Base-by-base conservation (phyloP, 2,797 vertebrate genomes). In the Siniperca obscura region DNA sequence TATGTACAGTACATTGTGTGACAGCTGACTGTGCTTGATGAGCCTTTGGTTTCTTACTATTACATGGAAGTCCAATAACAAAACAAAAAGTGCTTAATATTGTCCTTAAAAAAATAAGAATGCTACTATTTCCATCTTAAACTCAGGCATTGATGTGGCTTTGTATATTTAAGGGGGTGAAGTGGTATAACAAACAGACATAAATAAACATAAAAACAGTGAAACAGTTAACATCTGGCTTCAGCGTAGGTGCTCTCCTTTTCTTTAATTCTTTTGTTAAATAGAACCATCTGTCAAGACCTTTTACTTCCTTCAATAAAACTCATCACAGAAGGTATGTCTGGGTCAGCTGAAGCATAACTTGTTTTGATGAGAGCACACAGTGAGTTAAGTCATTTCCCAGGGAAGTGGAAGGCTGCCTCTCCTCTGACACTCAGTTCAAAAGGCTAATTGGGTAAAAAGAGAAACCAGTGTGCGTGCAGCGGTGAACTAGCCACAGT, bases 41-140 rank as follows among this genome's bases (percentile, higher is more conserved):
- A 91, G 89, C 76, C 85, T 91, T 89, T 90, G 87, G 85, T 90
- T 82, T 84, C 25, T 83, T 60, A 83, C 17, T 36, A 67, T 67
- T 72, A 86, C 40, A 85, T 68, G n/a, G 48, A 84, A 74, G 30
- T 70, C 79, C 27, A 87, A 90, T 53, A 85, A 88, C 70, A 62
- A 76, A 66, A 83, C 17, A 67, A 82, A 81, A 94, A 93, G 93
- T 95, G 94, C 94, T 93, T 56, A 68, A 81, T 88, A 94, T 94
- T 91, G 90, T 93, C 87, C 76, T 88, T 81, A 78, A 86, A 82
- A 71, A 89, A 74, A 69, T 16, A 85, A 86, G 5, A 92, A 90
- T 82, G 83, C 82, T 89, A 83, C 82, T 10, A 74, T 74, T 78
- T 89, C 64, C 79, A 76, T 70, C 22, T 75, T 44, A 81, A 81